Base-by-base conservation (phyloP, 2,888 invertebrate genomes). In the Leptogaster cylindrica region DNA sequence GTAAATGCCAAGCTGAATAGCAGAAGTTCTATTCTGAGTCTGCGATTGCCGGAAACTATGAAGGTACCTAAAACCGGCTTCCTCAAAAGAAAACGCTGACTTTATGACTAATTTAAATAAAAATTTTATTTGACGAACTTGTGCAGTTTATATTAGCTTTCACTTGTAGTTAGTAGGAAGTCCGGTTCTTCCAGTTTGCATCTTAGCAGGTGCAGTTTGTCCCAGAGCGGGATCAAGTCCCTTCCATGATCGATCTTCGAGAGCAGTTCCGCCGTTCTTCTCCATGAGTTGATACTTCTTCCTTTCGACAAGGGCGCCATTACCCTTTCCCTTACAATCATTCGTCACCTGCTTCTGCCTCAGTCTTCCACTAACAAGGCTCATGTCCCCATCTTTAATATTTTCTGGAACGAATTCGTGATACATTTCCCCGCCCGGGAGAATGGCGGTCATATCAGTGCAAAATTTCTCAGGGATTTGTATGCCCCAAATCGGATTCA, bases 161-260 rank as follows among this genome's bases (percentile, higher is more conserved):
- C 79, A 77, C 67, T 82, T 82, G 76, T 91, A 91, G 69, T 85
- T 84, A 68, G 85, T 83, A 0, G 95, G 90, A 75, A 93, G 88
- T 0, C 95, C 95, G 73, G 82, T 85, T 10, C 89, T 84, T 0
- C 95, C 95, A 73, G 88, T 84, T 71, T 86, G 85, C 4, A 90
- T 87, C 68, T 85, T 79, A 68, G 86, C 85, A 0, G 90, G 88
- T 58, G 88, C 86, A 1, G 87, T 89, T 76, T 89, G 84, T 0
- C 93, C 93, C 39, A 93, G 79, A 70, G 89, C 87, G 74, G 90
- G 92, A 75, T 95, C 91, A 63, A 97, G 82, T 0, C 97, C 97
- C 76, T 87, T 87, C 95, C 96, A 97, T 2, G 88, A 86, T 74
- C 93, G 76, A 77, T 84, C 84, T 70, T 84, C 83, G 44, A 80